Percentiles rank a stretch among this genome's conserved stretches.
These are phyloP conservation scores for Poecilia picta DNA, from an alignment of 2,797 vertebrate species.

Conservation along the genomic window DNA sequence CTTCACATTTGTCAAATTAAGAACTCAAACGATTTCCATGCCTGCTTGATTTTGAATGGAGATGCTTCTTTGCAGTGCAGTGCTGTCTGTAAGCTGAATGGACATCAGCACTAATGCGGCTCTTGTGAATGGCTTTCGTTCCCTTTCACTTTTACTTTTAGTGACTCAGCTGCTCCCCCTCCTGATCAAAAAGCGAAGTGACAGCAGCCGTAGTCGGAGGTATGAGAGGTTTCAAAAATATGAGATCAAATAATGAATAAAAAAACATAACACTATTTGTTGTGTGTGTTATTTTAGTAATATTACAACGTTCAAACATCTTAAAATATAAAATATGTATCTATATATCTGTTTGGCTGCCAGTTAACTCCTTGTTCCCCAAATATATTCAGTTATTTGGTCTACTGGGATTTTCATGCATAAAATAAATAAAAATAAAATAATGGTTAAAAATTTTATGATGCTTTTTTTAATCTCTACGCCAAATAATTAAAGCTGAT, in stretches of 20 bases:
- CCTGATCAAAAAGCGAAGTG: constrained; percentile 6
- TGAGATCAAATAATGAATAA: background rate
- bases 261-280: background rate
- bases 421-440: background rate
- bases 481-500: background rate
- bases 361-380: too few relatives aligned
- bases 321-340: too few relatives aligned
- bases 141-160: background rate
- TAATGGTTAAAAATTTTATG: background rate
- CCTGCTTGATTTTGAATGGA: constrained; percentile 48
- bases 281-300: background rate
- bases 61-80: constrained; percentile 23
- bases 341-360: too few relatives aligned
- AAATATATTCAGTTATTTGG: background rate
- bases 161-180: constrained; percentile 38
- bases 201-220: background rate
- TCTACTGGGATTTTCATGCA: background rate
- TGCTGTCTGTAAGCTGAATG: constrained; percentile 54
- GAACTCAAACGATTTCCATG: background rate
- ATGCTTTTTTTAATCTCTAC: background rate
- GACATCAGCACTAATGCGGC: constrained; percentile 10
- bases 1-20: background rate
- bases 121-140: constrained; percentile 48
- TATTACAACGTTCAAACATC: background rate
- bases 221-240: background rate